phyloP scores from a whole-genome alignment of 2,797 vertebrate genomes.

The Tokudaia muenninki region DNA sequence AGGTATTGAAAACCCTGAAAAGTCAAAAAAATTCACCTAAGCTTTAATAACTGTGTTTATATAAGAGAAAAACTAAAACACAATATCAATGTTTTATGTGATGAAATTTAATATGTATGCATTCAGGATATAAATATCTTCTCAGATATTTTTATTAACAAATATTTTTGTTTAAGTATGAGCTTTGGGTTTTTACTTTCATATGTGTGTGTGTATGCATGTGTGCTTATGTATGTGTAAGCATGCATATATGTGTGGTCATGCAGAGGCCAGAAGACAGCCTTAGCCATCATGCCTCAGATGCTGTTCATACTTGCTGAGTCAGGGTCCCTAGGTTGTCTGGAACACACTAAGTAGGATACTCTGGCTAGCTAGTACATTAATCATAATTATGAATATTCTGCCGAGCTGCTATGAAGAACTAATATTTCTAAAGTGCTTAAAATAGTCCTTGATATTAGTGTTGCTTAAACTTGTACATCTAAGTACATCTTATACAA shows the following conservation, averaged over 20 bases:
- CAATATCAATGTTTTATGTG: background rate
- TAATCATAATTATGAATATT: background rate
- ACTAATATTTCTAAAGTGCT: constrained; percentile 32
- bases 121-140: background rate
- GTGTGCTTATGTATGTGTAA: background rate
- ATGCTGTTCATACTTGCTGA: too few species aligned
- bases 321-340: background rate
- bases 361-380: background rate
- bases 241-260: background rate
- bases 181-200: background rate
- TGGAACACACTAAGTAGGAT: background rate
- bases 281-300: background rate
- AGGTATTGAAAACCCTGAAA: background rate
- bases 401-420: background rate
- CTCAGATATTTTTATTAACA: background rate
- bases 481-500: background rate
- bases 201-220: background rate
- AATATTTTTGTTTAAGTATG: background rate
- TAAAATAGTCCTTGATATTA: background rate
- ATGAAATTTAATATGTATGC: background rate
- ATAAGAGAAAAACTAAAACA: background rate
- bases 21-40: background rate
- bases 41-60: background rate
- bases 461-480: background rate
- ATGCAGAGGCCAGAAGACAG: background rate